These are phyloP conservation scores for Pogonus chalceus DNA, from an alignment of 1,140 invertebrate species.

Conservation along the genomic window DNA sequence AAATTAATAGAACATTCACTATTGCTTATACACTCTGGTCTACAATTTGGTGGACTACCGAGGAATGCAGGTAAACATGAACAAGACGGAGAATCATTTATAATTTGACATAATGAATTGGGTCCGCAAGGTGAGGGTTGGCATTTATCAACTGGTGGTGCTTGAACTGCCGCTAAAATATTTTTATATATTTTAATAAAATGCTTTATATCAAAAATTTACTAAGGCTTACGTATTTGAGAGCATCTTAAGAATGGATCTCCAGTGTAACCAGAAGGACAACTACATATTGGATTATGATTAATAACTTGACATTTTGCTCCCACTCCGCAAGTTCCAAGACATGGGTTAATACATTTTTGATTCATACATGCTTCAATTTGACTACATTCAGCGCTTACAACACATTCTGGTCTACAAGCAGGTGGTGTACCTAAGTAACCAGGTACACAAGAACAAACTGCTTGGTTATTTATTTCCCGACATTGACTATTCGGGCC, in stretches of 20 bases:
- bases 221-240: constrained; percentile 29
- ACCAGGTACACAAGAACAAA: constrained; percentile 56
- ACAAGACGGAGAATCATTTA: constrained; percentile 50
- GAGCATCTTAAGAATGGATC: constrained; percentile 61
- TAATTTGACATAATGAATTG: constrained; percentile 51
- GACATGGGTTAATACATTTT: constrained; percentile 59
- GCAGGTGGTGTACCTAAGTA: constrained; percentile 56
- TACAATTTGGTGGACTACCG: constrained; percentile 53
- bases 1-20: constrained; percentile 49
- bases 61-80: constrained; percentile 50
- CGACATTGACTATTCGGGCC: constrained; percentile 60
- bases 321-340: constrained; percentile 53
- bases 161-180: constrained; percentile 27
- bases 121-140: constrained; percentile 60
- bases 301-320: constrained; percentile 55
- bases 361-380: constrained; percentile 55
- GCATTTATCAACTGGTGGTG: constrained; percentile 46
- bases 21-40: constrained; percentile 55
- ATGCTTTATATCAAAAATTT: constrained; percentile 23
- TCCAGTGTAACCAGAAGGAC: constrained; percentile 52
- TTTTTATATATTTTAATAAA: neutral
- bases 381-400: constrained; percentile 50
- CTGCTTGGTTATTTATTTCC: constrained; percentile 47
- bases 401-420: constrained; percentile 57
- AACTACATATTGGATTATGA: constrained; percentile 59